Base-by-base conservation (phyloP, 2,888 invertebrate genomes). In the Pandemis heparana region DNA sequence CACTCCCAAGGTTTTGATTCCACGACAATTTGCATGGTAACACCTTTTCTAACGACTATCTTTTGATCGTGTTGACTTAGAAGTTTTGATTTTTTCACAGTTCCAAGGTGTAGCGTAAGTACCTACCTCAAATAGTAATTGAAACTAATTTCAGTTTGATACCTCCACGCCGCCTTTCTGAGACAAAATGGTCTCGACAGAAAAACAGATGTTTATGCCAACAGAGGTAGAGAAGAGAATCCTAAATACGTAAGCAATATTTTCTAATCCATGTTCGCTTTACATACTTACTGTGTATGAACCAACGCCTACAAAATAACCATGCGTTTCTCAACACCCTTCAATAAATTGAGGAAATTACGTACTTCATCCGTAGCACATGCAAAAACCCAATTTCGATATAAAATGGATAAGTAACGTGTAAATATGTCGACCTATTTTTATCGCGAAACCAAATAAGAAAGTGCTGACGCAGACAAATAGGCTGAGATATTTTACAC, bases 341-440 rank as follows among this genome's bases (percentile, higher is more conserved):
- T 18, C 18, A 53, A 53, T 53, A 53, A 18, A 53, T 53, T 53
- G 53, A 16, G 53, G 53, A 53, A 53, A 53, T 53, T 53, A 18
- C 53, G 18, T 16, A 18, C 18, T 18, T 18, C 18, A 18, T 18
- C 9, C 53, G 53, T 53, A 53, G 18, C 53, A 53, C 53, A 53
- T 53, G 53, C 48, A n/a, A 51, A 51, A n/a, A 51, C 9, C 8
- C 18, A 53, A 53, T 51, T 51, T 18, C 16, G 8, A 51, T 16
- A 51, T 18, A 51, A 51, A 51, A 16, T 18, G 16, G 12, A n/a
- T n/a, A 51, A 51, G 16, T 16, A 7, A 48, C 7, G 16, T 18
- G 12, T 32, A 32, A 32, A 9, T 5, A 14, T 46, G 46, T 46
- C 46, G 14, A 14, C 46, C 46, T 14, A 46, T 46, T 51, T 51